Conservation (phyloP, 1,140 invertebrate genomes). For the Papilio machaon region DNA sequence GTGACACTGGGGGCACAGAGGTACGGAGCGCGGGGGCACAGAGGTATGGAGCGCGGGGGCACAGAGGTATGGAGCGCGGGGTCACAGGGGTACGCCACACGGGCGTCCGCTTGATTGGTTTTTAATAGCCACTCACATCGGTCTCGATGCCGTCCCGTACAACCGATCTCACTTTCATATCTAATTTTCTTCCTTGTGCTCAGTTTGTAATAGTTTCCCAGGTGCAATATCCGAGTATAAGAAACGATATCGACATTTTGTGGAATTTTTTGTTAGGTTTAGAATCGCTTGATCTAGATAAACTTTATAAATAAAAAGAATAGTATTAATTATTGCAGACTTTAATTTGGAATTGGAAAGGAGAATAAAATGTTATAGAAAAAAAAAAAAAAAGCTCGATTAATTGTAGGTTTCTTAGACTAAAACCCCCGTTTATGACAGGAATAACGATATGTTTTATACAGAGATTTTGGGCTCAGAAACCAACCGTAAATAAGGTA, state of each 20-base stretch:
- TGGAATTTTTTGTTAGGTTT: background rate
- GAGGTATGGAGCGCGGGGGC: too few relatives aligned
- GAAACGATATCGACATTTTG: background rate
- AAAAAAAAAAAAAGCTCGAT: too few relatives aligned
- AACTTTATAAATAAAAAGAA: background rate
- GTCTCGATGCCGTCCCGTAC: conserved; percentile 13
- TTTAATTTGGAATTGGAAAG: too few relatives aligned
- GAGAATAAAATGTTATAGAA: too few relatives aligned
- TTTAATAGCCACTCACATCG: conserved; percentile 38
- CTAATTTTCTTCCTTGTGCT: conserved; percentile 35
- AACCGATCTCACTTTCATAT: conserved; percentile 36
- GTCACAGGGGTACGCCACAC: background rate
- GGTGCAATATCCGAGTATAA: conserved; percentile 5
- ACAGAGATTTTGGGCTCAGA: too few relatives aligned
- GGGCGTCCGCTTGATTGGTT: conserved; percentile 31
- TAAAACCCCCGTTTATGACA: too few relatives aligned
- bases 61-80: background rate
- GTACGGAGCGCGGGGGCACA: background rate
- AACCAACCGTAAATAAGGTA: too few relatives aligned
- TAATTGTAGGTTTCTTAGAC: too few relatives aligned
- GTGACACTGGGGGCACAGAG: background rate
- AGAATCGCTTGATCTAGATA: background rate
- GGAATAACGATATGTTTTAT: too few relatives aligned
- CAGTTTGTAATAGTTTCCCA: conserved; percentile 24
- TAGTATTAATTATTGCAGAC: too few relatives aligned